Evolutionary conservation across 2,888 invertebrate genomes (phyloP), one percentile per base, ranked within the genome.

Genomic region (Leucophenga montana): DNA sequence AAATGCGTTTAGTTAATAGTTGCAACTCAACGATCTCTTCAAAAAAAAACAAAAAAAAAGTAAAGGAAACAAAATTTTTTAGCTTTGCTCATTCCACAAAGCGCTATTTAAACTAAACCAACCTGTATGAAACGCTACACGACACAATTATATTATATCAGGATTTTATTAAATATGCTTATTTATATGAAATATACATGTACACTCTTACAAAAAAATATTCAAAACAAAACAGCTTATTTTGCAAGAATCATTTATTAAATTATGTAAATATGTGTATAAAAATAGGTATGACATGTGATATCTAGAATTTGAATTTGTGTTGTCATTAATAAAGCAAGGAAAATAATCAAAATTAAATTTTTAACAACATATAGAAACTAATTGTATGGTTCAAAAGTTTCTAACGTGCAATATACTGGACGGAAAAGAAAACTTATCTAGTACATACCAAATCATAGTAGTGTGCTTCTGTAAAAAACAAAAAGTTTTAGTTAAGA

Each of bases 11-110:
- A 54, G 54, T 54, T 54, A 18, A 33, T 33, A 33, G 18, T 54
- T 18, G 20, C 54, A 56, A 27, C 27, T 56, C 14, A 61, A 18
- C 18, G 61, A 61, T 61, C 61, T 61, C 61, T 61, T n/a, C n/a
- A 59, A 39, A 61, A 9, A 57, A 33, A 33, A 8, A n/a, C n/a
- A n/a, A n/a, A n/a, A n/a, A n/a, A n/a, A n/a, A n/a, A n/a, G n/a
- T n/a, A n/a, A n/a, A n/a, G n/a, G 18, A 44, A 61, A 61, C 16
- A 44, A 39, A 39, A 61, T 39, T 33, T 5, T 57, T 44, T 59
- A 33, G 33, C 61, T 61, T n/a, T 80, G 84, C 81, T 84, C 81
- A 81, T 81, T 81, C 81, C 81, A 81, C 80, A 74, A 74, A 72
- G 74, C 72, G 72, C 72, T 72, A 71, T 77, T 39, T 11, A 39